phyloP scores from a whole-genome alignment of 1,140 invertebrate genomes.

The Ptiloglossa arizonensis region DNA sequence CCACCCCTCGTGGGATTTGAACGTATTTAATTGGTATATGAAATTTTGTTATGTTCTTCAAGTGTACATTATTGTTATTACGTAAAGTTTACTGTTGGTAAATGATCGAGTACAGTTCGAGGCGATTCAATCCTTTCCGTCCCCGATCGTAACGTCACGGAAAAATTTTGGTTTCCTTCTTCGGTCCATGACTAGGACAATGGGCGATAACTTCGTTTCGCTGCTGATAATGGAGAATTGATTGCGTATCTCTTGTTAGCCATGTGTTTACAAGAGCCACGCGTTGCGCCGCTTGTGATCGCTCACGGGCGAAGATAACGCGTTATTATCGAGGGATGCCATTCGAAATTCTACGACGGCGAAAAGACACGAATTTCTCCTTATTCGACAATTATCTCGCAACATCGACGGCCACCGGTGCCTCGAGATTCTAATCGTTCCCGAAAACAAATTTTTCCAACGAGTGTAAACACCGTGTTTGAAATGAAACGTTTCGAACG shows the following conservation, averaged over 20 bases:
- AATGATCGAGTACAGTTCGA: too few relatives aligned
- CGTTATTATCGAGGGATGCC: slow-evolving; percentile 26
- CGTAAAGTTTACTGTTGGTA: too few relatives aligned
- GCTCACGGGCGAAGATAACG: slow-evolving; percentile 25
- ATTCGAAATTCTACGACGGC: slow-evolving; percentile 11
- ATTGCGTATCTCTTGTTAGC: slow-evolving; percentile 19
- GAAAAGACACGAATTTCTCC: background rate
- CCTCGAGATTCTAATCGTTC: background rate
- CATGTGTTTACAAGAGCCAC: slow-evolving; percentile 43
- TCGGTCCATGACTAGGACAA: slow-evolving; percentile 33
- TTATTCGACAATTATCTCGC: background rate
- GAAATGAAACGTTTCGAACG: too few relatives aligned
- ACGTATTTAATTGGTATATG: too few relatives aligned
- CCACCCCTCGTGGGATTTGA: too few relatives aligned
- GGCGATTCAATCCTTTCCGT: slow-evolving; percentile 2
- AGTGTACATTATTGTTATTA: too few relatives aligned
- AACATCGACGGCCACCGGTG: background rate
- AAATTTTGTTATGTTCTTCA: too few relatives aligned
- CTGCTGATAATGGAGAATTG: slow-evolving; percentile 24
- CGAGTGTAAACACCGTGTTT: too few relatives aligned
- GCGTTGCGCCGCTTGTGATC: slow-evolving; percentile 11
- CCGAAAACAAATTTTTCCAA: too few relatives aligned
- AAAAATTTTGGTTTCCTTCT: background rate
- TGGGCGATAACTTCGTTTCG: slow-evolving; percentile 27
- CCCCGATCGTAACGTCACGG: background rate